Conservation (phyloP, 2,113 vertebrate genomes). For the Ondatra zibethicus region DNA sequence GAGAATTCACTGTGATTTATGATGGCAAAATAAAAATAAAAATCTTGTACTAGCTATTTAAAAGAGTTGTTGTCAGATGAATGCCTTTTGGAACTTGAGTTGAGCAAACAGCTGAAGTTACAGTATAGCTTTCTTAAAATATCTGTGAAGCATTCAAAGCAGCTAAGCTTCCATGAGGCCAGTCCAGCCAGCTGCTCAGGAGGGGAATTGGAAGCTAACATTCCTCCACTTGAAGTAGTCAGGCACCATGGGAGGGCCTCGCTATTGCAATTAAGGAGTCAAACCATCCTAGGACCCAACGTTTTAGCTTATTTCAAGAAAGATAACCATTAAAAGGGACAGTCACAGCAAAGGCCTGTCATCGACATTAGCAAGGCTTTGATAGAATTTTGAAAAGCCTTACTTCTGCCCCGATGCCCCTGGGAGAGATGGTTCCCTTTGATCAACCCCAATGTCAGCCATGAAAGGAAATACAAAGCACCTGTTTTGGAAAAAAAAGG, state of each 20-base stretch:
- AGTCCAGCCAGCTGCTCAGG: not conserved
- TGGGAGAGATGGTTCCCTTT: not conserved
- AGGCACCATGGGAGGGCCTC: not conserved
- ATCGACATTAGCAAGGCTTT: not conserved
- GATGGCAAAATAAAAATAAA: not conserved
- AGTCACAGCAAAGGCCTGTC: not conserved
- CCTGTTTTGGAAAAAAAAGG: not conserved
- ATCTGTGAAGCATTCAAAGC: not conserved
- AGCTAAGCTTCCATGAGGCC: not conserved
- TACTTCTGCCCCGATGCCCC: not conserved
- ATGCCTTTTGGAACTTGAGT: not conserved
- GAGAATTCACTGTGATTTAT: not conserved
- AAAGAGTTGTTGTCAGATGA: not conserved
- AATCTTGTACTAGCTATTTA: not conserved
- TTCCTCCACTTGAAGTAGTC: not conserved
- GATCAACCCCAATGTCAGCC: not conserved
- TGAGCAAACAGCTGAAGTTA: not conserved
- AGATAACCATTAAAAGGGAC: not conserved
- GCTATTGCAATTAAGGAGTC: not conserved
- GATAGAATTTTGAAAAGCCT: not conserved
- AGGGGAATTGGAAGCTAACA: not conserved
- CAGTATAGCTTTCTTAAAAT: not conserved
- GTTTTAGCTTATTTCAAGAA: not conserved
- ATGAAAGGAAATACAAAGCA: constrained; percentile 24
- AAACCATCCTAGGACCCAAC: not conserved